Evolutionary conservation across 1,140 invertebrate species (phyloP), one percentile per base, ranked within the genome.

Genomic region (Platorchestia sp.): DNA sequence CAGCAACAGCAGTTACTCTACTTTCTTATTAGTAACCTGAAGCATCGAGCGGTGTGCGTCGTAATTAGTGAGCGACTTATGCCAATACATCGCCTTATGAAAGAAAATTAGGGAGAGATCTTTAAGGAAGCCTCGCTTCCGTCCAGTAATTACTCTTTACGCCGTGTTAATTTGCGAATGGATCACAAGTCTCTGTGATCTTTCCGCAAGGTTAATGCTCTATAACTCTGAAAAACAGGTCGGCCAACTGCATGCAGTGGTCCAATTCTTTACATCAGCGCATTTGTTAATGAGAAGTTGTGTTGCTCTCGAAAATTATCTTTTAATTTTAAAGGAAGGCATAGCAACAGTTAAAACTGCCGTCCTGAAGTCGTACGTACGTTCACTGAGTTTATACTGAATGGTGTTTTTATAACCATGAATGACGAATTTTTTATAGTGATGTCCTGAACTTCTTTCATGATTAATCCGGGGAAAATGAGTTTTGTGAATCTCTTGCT

Each of bases 81-180:
- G 45, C 91, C 91, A 45, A 93, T 93, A 93, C 43, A 47, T 93
- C 47, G 91, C 91, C 44, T 93, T 47, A 93, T 45, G 91, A 44
- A 93, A 93, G 91, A 93, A 93, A 47, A 93, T 93, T 93, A 93
- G 44, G 45, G 45, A 45, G 3, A 42, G 91, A 44, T 93, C 43
- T 93, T 93, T 40, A 42, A 43, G 42, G 91, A 93, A 47, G 91
- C 91, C 45, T 45, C 40, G 91, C 91, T 93, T 93, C 45, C 44
- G 91, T 45, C 91, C 91, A 45, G 91, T 93, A 93, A 93, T 93
- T 19, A 44, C 91, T 93, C 91, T 93, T 93, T 93, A 93, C 91
- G 91, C 91, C 91, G 91, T 93, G 91, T 44, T 93, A 93, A 93
- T 93, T 93, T 93, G 44, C 41, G 40, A 44, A 93, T 93, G 47